These are phyloP conservation scores for Apoda limacodes DNA, from an alignment of 2,888 invertebrate species.

Conservation along the genomic window DNA sequence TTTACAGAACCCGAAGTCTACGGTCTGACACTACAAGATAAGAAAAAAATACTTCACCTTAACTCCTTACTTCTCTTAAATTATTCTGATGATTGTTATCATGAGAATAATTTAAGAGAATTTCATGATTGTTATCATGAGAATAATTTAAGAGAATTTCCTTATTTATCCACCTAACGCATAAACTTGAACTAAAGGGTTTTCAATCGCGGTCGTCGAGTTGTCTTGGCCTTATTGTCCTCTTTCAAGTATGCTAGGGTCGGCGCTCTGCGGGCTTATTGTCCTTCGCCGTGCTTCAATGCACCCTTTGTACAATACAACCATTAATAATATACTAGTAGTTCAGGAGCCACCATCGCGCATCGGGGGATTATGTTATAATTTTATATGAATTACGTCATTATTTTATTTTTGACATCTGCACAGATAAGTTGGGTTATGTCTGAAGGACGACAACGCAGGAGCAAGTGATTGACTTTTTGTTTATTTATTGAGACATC, in stretches of 20 bases:
- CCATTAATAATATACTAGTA: too few relatives aligned
- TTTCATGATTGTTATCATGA: slow-evolving; percentile 15
- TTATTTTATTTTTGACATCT: too few relatives aligned
- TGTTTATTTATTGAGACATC: slow-evolving; percentile 35
- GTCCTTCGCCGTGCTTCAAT: slow-evolving; percentile 33
- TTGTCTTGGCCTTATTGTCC: slow-evolving; percentile 23
- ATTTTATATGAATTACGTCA: too few relatives aligned
- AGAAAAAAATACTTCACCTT: too few relatives aligned
- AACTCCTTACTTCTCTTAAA: too few relatives aligned
- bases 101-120: slow-evolving; percentile 7
- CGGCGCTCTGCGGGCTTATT: slow-evolving; percentile 61
- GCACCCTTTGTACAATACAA: slow-evolving; percentile 32
- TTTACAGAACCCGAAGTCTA: too few relatives aligned
- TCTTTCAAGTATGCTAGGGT: slow-evolving; percentile 34
- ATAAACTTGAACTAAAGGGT: slow-evolving; percentile 19
- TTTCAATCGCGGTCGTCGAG: too few relatives aligned
- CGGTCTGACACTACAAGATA: too few relatives aligned
- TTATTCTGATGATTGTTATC: neutral
- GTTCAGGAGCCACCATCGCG: too few relatives aligned
- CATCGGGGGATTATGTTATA: too few relatives aligned
- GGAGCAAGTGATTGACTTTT: slow-evolving; percentile 37
- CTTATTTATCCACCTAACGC: slow-evolving; percentile 14
- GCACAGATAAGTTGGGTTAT: too few relatives aligned
- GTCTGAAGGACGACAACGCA: too few relatives aligned
- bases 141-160: slow-evolving; percentile 20